Evolutionary conservation across 2,113 vertebrate genomes (phyloP).

Genomic region (Periophthalmodon schlosseri): DNA sequence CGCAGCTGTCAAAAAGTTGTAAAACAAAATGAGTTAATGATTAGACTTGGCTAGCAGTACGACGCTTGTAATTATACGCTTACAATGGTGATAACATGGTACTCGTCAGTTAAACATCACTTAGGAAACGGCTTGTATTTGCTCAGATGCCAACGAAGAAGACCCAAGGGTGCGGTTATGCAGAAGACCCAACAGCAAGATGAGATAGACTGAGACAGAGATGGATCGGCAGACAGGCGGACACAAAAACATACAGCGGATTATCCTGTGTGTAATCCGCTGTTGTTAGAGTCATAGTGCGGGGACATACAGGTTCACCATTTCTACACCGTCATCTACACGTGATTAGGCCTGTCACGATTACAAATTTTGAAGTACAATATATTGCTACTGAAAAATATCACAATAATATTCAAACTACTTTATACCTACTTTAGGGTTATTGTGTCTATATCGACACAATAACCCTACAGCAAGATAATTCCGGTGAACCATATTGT

Average conservation of each 20-base stretch:
- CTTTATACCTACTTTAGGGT: no score
- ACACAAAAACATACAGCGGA: conserved; percentile 55
- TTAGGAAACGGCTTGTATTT: conserved; percentile 28
- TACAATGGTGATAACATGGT: conserved; percentile 38
- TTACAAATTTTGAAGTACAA: no score
- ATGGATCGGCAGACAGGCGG: conserved; percentile 22
- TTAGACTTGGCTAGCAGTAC: conserved; percentile 12
- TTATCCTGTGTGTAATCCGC: conserved; percentile 73
- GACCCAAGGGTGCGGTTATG: not conserved
- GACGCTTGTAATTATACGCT: conserved; percentile 41
- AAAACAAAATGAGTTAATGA: conserved; percentile 8
- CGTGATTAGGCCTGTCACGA: not conserved
- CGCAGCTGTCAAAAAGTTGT: not conserved
- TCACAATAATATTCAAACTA: no score
- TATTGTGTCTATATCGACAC: no score
- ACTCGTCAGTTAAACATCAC: conserved; percentile 25
- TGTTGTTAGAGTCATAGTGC: conserved; percentile 61
- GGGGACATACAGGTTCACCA: conserved; percentile 41
- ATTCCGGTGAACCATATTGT: no score
- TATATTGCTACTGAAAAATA: no score
- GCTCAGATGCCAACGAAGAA: conserved; percentile 1
- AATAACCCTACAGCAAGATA: no score
- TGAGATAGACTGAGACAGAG: conserved; percentile 16
- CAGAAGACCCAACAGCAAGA: not conserved
- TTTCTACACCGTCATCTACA: conserved; percentile 54